Conservation (phyloP, 2,113 vertebrate species). For the Ifrita kowaldi region DNA sequence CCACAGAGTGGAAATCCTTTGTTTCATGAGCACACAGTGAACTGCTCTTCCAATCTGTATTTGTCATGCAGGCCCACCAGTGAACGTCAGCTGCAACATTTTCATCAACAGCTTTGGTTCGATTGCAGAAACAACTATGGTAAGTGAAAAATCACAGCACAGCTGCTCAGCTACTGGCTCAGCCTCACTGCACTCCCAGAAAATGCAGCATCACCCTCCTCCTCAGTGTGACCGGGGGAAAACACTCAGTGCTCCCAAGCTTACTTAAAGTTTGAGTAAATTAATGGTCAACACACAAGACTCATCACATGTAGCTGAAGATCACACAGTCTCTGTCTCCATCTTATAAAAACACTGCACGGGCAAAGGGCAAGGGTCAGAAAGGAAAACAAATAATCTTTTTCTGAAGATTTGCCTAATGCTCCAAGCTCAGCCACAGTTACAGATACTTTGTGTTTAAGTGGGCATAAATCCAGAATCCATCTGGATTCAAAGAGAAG, state of each 20-base stretch:
- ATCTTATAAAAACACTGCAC: neutral
- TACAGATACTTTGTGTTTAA: neutral
- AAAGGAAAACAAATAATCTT: neutral
- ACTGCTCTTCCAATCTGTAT: constrained; percentile 26
- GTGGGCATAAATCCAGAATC: neutral
- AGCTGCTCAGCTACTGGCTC: neutral
- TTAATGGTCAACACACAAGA: neutral
- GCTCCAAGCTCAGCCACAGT: neutral
- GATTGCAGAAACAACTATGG: constrained; percentile 98
- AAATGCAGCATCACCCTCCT: neutral
- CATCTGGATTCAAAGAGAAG: neutral
- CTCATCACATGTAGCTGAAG: neutral
- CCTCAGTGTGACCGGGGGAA: neutral
- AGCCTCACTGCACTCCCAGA: neutral
- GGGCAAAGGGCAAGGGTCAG: neutral
- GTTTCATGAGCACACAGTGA: neutral
- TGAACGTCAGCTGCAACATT: constrained; percentile 99
- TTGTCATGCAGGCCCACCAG: constrained; percentile 87
- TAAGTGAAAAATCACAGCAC: constrained; percentile 71
- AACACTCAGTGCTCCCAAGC: neutral
- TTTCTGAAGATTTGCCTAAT: neutral
- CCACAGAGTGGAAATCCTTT: neutral
- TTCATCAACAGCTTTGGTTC: constrained; percentile 99
- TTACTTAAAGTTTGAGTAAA: neutral
- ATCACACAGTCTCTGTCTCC: neutral